Evolutionary conservation across 23 tunicate species (phyloP), one percentile per base, ranked within the genome.

Genomic region (Ciona savignyi): DNA sequence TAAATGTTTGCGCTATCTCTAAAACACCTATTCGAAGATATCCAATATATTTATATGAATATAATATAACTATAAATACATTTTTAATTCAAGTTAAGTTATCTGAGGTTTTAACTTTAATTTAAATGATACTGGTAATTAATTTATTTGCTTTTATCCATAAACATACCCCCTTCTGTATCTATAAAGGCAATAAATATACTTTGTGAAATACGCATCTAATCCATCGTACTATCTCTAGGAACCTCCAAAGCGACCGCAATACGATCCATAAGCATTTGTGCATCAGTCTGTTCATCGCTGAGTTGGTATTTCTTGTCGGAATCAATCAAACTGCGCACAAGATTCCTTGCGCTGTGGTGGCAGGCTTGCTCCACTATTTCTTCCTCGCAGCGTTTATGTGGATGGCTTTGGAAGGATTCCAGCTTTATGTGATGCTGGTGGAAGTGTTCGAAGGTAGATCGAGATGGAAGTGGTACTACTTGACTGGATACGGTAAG

Each of bases 361-460:
- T 85, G 0, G 97, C 97, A 33, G 87, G 87, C 31, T 20, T 85
- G 21, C 80, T 91, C n/a, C 97, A 91, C 66, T 85, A 81, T 35
- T 68, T 66, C 71, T 85, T 91, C 32, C 78, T 91, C 31, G 86
- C 97, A 64, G 80, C 86, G 3, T 91, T 91, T 70, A 60, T 85
- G 78, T 91, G 97, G 97, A 76, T 85, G 97, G 86, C 97, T 32
- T 63, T 91, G 27, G 97, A 91, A 67, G 84, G 86, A 24, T 85
- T 91, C 27, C 89, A 83, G 75, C 77, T 91, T 26, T 91, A 84
- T 73, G 87, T 81, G 4, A 77, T 85, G 80, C 66, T 91, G 76
- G 84, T 81, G 29, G 92, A 91, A 35, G 77, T 80, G 2, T 73
- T 85, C 26, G 97, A 85, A 67, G 76, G 65, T 26, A 51, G 68